Conservation (phyloP, 1,140 invertebrate species). For the Antheraea mylitta region DNA sequence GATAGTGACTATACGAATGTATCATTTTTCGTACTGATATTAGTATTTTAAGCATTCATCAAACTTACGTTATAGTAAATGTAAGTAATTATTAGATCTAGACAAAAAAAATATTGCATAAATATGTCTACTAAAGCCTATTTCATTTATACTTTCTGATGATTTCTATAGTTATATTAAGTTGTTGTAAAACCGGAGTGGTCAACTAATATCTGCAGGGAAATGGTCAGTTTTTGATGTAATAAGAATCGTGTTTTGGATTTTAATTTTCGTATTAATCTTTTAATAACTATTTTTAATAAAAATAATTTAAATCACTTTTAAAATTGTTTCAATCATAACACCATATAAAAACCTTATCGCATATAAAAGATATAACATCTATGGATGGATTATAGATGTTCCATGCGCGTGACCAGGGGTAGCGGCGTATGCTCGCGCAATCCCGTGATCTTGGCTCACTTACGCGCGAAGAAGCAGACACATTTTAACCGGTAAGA, state of each 20-base stretch:
- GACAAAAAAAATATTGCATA: neutral
- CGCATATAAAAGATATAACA: neutral
- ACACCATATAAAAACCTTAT: neutral
- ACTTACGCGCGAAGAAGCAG: too few species aligned
- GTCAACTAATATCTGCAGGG: neutral
- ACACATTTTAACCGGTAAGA: too few species aligned
- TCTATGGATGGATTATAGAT: too few species aligned
- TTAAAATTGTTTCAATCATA: conserved; percentile 33
- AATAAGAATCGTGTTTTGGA: conserved; percentile 19
- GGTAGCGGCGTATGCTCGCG: too few species aligned
- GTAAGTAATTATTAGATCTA: neutral
- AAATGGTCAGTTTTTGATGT: neutral
- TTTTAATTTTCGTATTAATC: conserved; percentile 70
- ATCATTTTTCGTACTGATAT: neutral
- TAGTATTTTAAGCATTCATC: neutral
- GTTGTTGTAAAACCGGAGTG: too few species aligned
- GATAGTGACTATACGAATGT: too few species aligned
- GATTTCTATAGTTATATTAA: too few species aligned
- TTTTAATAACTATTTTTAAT: conserved; percentile 72
- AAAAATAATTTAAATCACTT: conserved; percentile 68
- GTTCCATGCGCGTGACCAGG: too few species aligned
- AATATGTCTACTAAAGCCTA: too few species aligned
- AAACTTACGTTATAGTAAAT: neutral
- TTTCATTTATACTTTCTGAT: too few species aligned
- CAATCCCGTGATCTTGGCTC: too few species aligned